Evolutionary conservation across 2,888 invertebrate genomes (phyloP), one percentile per base, ranked within the genome.

Genomic region (Uropetala carovei): DNA sequence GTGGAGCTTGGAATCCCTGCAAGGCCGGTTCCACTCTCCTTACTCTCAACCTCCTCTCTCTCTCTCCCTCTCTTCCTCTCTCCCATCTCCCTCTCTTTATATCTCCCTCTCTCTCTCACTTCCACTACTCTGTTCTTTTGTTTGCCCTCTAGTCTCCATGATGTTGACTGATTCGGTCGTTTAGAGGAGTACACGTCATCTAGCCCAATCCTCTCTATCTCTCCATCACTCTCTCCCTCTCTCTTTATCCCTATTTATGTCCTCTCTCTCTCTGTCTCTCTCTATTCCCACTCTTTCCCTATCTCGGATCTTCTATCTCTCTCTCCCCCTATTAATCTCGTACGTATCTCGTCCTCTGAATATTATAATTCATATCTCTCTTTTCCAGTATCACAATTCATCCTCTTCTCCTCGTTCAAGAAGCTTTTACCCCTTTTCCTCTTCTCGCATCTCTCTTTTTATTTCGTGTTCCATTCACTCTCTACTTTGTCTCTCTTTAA

Each of bases 161-260:
- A 64, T 64, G 64, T 64, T 64, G 64, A 64, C 64, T 64, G 64
- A 64, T 64, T 64, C 64, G 64, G 16, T 64, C 14, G 64, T 64
- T 64, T 14, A 43, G 64, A 14, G 14, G 64, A 64, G 64, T 2
- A 64, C 64, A 10, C 9, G 64, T 0, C 64, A 14, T 64, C 16
- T 64, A 64, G 18, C 14, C 14, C 11, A 18, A 16, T 14, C 16
- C 64, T 14, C 64, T 64, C n/a, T 64, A 5, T 64, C 64, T 64
- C 64, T n/a, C 64, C 7, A 0, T 64, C 16, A 14, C n/a, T 14
- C 64, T 16, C 3, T n/a, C 18, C 16, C 43, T 43, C 43, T 43
- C 43, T 43, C 43, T 43, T 43, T 5, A 1, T 43, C 43, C 5
- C 43, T 43, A 1, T 43, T 5, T 43, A 1, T 18, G 1, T 43